Conservation (phyloP, 2,113 vertebrate genomes). For the Toxotes jaculatrix region DNA sequence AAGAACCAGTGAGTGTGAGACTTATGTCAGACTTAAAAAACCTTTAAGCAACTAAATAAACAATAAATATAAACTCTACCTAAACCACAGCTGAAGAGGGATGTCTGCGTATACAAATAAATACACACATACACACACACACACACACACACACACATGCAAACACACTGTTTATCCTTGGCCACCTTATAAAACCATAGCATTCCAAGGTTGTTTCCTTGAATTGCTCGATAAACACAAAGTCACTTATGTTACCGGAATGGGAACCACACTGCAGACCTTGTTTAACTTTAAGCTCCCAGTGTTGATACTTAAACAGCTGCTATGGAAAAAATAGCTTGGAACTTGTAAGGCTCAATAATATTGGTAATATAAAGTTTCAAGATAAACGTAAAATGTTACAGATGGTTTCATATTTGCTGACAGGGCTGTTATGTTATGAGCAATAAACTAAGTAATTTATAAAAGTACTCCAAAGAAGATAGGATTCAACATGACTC, state of each 20-base stretch:
- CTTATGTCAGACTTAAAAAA: constrained; percentile 15
- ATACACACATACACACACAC: neutral
- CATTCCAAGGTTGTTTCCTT: constrained; percentile 47
- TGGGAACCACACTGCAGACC: constrained; percentile 20
- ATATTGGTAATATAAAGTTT: constrained; percentile 4
- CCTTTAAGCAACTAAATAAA: constrained; percentile 32
- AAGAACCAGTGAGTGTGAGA: neutral
- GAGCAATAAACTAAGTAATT: neutral
- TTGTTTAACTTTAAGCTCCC: constrained; percentile 33
- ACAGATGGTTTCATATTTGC: neutral
- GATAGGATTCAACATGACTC: neutral
- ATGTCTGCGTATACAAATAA: constrained; percentile 20
- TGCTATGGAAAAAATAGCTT: neutral
- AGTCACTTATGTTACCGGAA: constrained; percentile 47
- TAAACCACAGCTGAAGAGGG: constrained; percentile 38
- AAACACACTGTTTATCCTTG: constrained; percentile 11
- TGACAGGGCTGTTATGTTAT: neutral
- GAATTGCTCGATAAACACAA: constrained; percentile 51
- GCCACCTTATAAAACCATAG: constrained; percentile 34
- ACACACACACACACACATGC: constrained; percentile 26
- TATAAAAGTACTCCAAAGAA: neutral
- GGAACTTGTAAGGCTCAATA: neutral
- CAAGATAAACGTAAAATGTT: neutral
- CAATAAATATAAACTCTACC: constrained; percentile 28
- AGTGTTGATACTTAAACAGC: constrained; percentile 31